Percentiles rank a stretch among this genome's conserved stretches.
Conservation (phyloP, 1,140 invertebrate genomes). For the Neuroterus valhalla region DNA sequence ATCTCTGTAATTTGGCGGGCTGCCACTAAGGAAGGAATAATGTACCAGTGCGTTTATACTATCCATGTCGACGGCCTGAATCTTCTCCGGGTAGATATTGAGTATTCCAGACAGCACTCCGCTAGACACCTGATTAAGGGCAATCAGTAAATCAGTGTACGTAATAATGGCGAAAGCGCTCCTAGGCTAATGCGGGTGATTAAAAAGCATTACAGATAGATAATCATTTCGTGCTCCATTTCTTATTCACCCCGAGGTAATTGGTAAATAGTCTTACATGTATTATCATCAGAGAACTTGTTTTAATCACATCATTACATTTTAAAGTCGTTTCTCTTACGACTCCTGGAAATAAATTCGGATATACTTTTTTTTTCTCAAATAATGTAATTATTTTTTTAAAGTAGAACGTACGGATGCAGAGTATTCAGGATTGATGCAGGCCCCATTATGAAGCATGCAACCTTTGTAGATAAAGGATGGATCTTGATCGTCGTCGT, state of each 20-base stretch:
- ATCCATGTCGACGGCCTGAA: conserved; percentile 91
- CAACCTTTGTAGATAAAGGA: conserved; percentile 91
- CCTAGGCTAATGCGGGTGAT: conserved; percentile 1
- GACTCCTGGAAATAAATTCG: neutral
- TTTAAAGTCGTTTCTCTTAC: too few species aligned
- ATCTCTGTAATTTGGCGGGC: conserved; percentile 83
- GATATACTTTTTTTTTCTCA: neutral
- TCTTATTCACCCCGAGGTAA: neutral
- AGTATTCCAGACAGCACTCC: conserved; percentile 87
- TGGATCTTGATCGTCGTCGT: conserved; percentile 92
- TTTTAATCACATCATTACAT: too few species aligned
- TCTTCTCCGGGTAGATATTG: conserved; percentile 89
- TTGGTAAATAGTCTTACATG: neutral
- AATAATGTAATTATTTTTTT: conserved; percentile 3
- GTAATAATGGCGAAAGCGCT: conserved; percentile 11
- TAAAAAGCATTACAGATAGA: neutral
- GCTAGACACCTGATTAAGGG: conserved; percentile 81
- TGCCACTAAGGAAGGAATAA: conserved; percentile 88
- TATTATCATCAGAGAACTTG: too few species aligned
- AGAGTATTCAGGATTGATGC: conserved; percentile 88
- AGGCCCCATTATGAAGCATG: conserved; percentile 84
- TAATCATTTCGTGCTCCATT: neutral
- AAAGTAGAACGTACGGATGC: conserved; percentile 76
- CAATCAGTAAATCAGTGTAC: conserved; percentile 13
- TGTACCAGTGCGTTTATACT: conserved; percentile 87